phyloP scores from a whole-genome alignment of 2,113 vertebrate genomes.

The Nothobranchius furzeri region DNA sequence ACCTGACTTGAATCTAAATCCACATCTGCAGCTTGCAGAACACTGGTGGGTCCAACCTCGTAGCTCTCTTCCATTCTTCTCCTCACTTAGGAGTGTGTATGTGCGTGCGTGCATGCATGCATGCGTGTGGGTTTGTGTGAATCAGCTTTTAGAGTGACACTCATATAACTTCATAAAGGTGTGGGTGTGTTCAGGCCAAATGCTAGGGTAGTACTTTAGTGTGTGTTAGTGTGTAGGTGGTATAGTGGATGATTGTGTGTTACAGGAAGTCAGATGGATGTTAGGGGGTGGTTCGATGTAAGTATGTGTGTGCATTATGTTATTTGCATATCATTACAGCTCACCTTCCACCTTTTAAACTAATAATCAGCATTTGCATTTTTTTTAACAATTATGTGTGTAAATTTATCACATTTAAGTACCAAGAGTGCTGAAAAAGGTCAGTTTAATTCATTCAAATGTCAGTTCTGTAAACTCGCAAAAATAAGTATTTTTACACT shows the following conservation, averaged over 20 bases:
- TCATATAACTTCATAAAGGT: conserved; percentile 38
- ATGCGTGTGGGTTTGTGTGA: conserved; percentile 7
- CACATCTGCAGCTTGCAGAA: conserved; percentile 10
- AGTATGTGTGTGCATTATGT: conserved; percentile 5
- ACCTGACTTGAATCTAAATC: conserved; percentile 70
- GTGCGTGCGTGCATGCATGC: conserved; percentile 3
- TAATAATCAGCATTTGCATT: conserved; percentile 6
- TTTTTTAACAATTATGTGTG: too few relatives aligned
- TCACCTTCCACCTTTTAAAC: conserved; percentile 34
- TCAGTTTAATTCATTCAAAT: too few relatives aligned
- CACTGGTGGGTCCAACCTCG: conserved; percentile 14
- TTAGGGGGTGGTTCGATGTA: conserved; percentile 21
- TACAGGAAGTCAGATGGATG: conserved; percentile 8
- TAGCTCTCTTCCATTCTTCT: not conserved
- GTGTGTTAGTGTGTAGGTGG: conserved; percentile 44
- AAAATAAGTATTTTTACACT: too few relatives aligned
- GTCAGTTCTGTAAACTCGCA: too few relatives aligned
- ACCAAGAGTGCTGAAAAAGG: too few relatives aligned
- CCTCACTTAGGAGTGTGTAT: conserved; percentile 13
- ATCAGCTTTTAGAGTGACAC: conserved; percentile 49
- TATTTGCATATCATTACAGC: conserved; percentile 34
- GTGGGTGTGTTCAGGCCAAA: conserved; percentile 40
- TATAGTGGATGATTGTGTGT: conserved; percentile 15
- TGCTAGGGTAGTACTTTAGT: conserved; percentile 44
- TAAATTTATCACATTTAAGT: too few relatives aligned